These are phyloP conservation scores for Garrulus glandarius DNA, from an alignment of 2,797 vertebrate genomes.

Conservation along the genomic window DNA sequence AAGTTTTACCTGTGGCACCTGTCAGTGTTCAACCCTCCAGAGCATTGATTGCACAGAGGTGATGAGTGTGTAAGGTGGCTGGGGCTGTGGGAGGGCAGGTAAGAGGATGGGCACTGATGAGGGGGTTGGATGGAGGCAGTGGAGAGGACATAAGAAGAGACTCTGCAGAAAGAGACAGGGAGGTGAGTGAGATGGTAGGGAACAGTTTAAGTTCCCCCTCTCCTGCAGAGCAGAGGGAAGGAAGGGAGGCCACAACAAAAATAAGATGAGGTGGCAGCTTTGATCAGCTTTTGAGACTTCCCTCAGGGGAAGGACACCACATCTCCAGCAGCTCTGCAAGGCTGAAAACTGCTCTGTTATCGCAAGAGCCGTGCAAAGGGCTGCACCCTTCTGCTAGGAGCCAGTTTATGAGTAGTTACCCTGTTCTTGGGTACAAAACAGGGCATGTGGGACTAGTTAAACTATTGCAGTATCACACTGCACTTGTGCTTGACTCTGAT, in stretches of 20 bases:
- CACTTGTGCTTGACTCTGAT: neutral
- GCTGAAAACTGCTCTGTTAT: neutral
- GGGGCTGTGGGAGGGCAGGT: neutral
- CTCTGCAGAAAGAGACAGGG: neutral
- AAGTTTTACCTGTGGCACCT: neutral
- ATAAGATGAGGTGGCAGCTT: accelerated
- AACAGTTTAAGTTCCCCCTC: neutral
- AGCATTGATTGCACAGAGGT: accelerated
- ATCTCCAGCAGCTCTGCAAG: neutral
- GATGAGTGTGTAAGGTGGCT: accelerated
- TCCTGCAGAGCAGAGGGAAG: neutral
- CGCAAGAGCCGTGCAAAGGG: neutral
- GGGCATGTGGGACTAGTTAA: neutral
- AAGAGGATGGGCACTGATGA: neutral
- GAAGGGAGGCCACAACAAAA: neutral
- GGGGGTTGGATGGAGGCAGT: neutral
- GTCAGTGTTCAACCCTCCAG: neutral
- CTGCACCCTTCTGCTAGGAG: neutral
- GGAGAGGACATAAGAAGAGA: neutral
- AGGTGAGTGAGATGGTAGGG: neutral
- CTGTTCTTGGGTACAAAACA: neutral
- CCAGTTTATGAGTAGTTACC: neutral
- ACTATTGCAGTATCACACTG: neutral
- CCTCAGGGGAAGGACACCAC: neutral
- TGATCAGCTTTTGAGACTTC: neutral